Base-by-base conservation (phyloP, 2,888 invertebrate genomes). In the Philonicus albiceps region DNA sequence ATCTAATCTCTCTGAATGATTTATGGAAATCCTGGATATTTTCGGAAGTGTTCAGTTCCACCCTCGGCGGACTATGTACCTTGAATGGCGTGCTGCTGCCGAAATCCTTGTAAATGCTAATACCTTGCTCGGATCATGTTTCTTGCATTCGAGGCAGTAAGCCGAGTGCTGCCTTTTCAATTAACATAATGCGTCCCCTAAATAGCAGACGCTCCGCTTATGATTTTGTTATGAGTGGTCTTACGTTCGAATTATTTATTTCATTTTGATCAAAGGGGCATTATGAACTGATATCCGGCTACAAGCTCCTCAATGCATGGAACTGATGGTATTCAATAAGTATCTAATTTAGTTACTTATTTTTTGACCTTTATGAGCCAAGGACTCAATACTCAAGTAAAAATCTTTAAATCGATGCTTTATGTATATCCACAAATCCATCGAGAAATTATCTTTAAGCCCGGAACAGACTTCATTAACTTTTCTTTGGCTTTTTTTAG, bases 1-100 rank as follows among this genome's bases (percentile, higher is more conserved):
- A 55, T 84, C 73, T 84, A 84, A 84, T 84, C 84, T 84, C 34
- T n/a, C 84, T 84, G 84, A 84, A 84, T 84, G 84, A 84, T 84
- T 84, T 84, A 84, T 84, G 40, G 73, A 84, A 73, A 84, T 84
- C 84, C 43, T 30, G 43, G 43, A 73, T 84, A 84, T 84, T 84
- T 84, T 84, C 27, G 31, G 72, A 73, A 22, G 73, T 72, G 40
- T 81, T 55, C 73, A 72, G 84, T 64, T 64, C 64, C 64, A 64
- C 64, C 64, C 64, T 27, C 64, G 64, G 64, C 22, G 22, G 64
- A 19, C 64, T 22, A 27, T 64, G 64, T 27, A 22, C 11, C 64
- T 53, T 80, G 55, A 27, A 43, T 49, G 81, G 64, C 64, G 64
- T 78, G 49, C 78, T 49, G 27, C 78, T 76, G 11, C 76, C 37